Evolutionary conservation across 2,888 invertebrate genomes (phyloP).

Genomic region (Cephalotes varians): DNA sequence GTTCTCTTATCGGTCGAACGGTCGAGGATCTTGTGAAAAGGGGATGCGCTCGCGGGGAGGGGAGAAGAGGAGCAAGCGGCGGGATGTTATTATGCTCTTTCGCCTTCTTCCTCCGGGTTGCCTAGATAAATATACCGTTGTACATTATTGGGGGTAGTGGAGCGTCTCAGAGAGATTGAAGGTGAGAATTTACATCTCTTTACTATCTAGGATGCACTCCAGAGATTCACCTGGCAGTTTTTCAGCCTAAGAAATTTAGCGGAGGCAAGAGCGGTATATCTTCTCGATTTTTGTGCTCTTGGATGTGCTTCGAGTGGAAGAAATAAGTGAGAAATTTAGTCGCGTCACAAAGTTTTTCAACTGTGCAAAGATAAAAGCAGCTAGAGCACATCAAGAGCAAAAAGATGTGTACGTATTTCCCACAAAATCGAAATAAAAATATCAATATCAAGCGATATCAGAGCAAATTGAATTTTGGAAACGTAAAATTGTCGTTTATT

Average conservation of each 20-base stretch:
- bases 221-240: slow-evolving; percentile 21
- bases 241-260: slow-evolving; percentile 38
- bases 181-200: slow-evolving; percentile 45
- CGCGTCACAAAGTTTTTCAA: slow-evolving; percentile 8
- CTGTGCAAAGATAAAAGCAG: slow-evolving; percentile 19
- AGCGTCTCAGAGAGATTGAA: slow-evolving; percentile 46
- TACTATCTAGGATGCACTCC: slow-evolving; percentile 20
- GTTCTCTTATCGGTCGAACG: slow-evolving; percentile 53
- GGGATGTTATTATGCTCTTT: slow-evolving; percentile 40
- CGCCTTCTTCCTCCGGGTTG: slow-evolving; percentile 1
- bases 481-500: neutral
- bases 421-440: neutral
- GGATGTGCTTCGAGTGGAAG: slow-evolving; percentile 2
- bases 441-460: neutral
- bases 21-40: slow-evolving; percentile 27
- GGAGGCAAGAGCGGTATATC: neutral
- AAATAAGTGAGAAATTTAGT: neutral
- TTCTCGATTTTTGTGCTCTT: neutral
- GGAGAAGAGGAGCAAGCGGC: neutral
- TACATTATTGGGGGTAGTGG: slow-evolving; percentile 37
- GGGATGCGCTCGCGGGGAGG: neutral
- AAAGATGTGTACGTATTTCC: neutral
- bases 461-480: neutral
- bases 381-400: neutral
- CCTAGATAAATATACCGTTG: slow-evolving; percentile 42